Evolutionary conservation across 2,888 invertebrate genomes (phyloP).

Genomic region (Spilosoma lubricipeda): DNA sequence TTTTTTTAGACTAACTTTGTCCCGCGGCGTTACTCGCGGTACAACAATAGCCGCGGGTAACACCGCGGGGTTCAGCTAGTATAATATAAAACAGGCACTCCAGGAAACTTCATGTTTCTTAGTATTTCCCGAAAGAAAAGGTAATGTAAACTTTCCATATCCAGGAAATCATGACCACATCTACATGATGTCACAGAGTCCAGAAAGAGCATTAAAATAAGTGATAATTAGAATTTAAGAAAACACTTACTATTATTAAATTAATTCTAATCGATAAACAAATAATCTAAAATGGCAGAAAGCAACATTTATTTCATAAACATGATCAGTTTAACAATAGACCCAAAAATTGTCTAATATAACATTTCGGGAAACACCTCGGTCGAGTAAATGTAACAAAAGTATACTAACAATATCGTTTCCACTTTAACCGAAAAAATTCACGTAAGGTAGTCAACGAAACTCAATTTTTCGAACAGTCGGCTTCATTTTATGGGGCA

Average conservation of each 20-base stretch:
- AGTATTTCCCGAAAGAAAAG: too few species aligned
- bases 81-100: too few species aligned
- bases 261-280: not conserved
- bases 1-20: too few species aligned
- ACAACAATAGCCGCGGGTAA: too few species aligned
- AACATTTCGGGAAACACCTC: not conserved
- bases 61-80: too few species aligned
- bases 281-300: not conserved
- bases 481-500: slow-evolving; percentile 36
- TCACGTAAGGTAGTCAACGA: slow-evolving; percentile 18
- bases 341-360: not conserved
- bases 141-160: too few species aligned
- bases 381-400: slow-evolving; percentile 24
- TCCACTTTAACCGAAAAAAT: slow-evolving; percentile 37
- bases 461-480: slow-evolving; percentile 34
- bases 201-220: too few species aligned
- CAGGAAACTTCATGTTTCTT: too few species aligned
- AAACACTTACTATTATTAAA: not conserved
- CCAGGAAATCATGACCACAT: too few species aligned
- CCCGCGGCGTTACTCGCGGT: too few species aligned
- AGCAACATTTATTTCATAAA: not conserved
- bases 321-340: not conserved
- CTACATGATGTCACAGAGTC: too few species aligned
- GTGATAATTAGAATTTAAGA: too few species aligned
- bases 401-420: slow-evolving; percentile 35